Evolutionary conservation across 2,113 vertebrate species (phyloP).

Genomic region (Collichthys lucidus): DNA sequence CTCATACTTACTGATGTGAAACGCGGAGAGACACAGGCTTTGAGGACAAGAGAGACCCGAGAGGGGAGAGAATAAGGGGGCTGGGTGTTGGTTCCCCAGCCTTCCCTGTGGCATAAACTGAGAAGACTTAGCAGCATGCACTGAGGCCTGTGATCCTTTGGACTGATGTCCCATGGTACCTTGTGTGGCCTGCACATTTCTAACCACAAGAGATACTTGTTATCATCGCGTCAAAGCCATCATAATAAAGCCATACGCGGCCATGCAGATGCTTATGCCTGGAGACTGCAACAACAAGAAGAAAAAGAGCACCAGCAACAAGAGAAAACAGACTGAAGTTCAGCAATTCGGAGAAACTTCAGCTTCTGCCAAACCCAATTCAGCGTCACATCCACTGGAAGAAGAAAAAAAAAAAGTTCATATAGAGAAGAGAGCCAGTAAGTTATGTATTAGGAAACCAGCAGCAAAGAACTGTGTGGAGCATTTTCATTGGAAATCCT

Average conservation of each 20-base stretch:
- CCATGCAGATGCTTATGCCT: slow-evolving; percentile 55
- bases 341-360: slow-evolving; percentile 60
- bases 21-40: slow-evolving; percentile 72
- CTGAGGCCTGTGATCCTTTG: slow-evolving; percentile 81
- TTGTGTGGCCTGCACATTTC: slow-evolving; percentile 72
- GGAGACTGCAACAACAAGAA: slow-evolving; percentile 68
- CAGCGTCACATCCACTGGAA: slow-evolving; percentile 38
- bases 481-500: slow-evolving; percentile 56
- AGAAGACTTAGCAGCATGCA: slow-evolving; percentile 67
- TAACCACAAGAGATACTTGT: slow-evolving; percentile 71
- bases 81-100: slow-evolving; percentile 67
- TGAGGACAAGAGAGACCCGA: slow-evolving; percentile 71
- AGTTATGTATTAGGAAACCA: slow-evolving; percentile 55
- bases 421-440: slow-evolving; percentile 50
- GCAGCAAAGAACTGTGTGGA: slow-evolving; percentile 56
- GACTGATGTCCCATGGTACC: slow-evolving; percentile 79
- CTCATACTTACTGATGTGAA: slow-evolving; percentile 74
- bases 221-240: slow-evolving; percentile 74
- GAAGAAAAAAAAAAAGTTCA: slow-evolving; percentile 36
- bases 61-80: slow-evolving; percentile 57
- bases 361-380: slow-evolving; percentile 54
- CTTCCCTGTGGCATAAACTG: slow-evolving; percentile 78
- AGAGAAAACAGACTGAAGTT: slow-evolving; percentile 60
- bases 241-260: slow-evolving; percentile 67
- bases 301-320: slow-evolving; percentile 55